Percentiles rank a stretch among this genome's conserved stretches.
These are phyloP conservation scores for Drosophila ananassae DNA, from an alignment of 1,140 invertebrate genomes.

Conservation along the genomic window DNA sequence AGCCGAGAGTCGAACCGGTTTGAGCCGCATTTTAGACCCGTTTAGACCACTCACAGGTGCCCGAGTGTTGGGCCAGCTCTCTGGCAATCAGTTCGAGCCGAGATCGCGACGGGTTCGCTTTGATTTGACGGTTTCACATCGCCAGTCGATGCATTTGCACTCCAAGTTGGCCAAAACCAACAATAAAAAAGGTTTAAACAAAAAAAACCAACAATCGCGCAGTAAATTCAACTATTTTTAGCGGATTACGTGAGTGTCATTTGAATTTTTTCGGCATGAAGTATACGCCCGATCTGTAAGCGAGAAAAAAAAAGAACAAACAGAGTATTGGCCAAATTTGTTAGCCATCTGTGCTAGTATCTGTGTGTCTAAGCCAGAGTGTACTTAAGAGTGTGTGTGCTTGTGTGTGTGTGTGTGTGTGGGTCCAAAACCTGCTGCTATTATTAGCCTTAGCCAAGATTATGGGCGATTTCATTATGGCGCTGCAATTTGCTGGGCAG, in stretches of 20 bases:
- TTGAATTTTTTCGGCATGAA: slow-evolving; percentile 59
- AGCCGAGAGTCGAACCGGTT: slow-evolving; percentile 50
- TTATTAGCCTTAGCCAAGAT: slow-evolving; percentile 79
- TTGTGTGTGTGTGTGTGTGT: slow-evolving; percentile 23
- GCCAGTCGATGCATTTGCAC: slow-evolving; percentile 28
- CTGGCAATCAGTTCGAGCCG: slow-evolving; percentile 65
- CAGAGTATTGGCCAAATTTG: slow-evolving; percentile 42
- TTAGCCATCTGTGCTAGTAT: slow-evolving; percentile 48
- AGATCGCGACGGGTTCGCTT: slow-evolving; percentile 63
- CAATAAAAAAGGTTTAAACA: slow-evolving; percentile 14
- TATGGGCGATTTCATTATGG: slow-evolving; percentile 70
- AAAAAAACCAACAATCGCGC: slow-evolving; percentile 33
- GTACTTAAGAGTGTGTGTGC: not conserved
- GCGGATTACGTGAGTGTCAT: slow-evolving; percentile 80
- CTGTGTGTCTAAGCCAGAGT: slow-evolving; percentile 27
- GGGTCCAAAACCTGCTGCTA: slow-evolving; percentile 74
- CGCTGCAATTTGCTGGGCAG: slow-evolving; percentile 59
- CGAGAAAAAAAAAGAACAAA: slow-evolving; percentile 32
- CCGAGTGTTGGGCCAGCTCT: slow-evolving; percentile 26
- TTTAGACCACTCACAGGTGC: slow-evolving; percentile 70
- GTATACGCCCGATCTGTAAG: slow-evolving; percentile 34
- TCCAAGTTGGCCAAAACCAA: slow-evolving; percentile 23
- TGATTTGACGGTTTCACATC: slow-evolving; percentile 8
- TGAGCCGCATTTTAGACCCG: slow-evolving; percentile 54
- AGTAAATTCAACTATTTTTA: slow-evolving; percentile 79